phyloP scores from a whole-genome alignment of 2,888 invertebrate genomes.

The Nymphalis urticae region DNA sequence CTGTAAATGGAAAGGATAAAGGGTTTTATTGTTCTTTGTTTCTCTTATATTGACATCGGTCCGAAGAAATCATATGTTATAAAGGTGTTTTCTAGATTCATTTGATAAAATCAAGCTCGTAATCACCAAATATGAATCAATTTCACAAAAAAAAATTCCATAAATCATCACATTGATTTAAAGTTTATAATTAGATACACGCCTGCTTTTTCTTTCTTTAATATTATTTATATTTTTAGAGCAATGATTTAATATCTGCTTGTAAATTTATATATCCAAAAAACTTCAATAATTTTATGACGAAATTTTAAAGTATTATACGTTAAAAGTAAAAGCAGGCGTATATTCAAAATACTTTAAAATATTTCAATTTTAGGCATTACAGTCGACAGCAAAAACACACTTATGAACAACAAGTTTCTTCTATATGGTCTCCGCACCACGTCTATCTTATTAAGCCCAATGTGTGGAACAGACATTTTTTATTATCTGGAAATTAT shows the following conservation, averaged over 20 bases:
- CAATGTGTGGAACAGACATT: not conserved
- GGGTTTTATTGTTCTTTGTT: too few relatives aligned
- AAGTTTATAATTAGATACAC: not conserved
- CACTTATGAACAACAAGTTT: slow-evolving; percentile 10
- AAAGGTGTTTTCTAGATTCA: too few relatives aligned
- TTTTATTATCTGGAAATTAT: slow-evolving; percentile 11
- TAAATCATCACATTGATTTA: not conserved
- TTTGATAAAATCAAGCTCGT: too few relatives aligned
- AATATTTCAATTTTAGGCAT: slow-evolving; percentile 3
- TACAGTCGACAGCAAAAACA: slow-evolving; percentile 26
- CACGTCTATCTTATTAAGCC: not conserved
- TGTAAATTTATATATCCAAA: not conserved
- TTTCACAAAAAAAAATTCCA: not conserved
- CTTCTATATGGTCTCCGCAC: not conserved
- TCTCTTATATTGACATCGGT: too few relatives aligned
- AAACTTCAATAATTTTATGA: not conserved
- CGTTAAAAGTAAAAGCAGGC: not conserved
- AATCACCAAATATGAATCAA: not conserved
- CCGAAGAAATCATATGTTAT: too few relatives aligned
- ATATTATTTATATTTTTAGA: too few relatives aligned
- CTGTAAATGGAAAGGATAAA: too few relatives aligned
- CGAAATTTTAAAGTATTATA: not conserved
- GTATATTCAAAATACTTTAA: slow-evolving; percentile 1
- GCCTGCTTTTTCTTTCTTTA: not conserved
- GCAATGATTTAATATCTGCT: too few relatives aligned